Percentiles rank a stretch among this genome's conserved stretches.
Conservation (phyloP, 2,888 invertebrate species). For the Drosophila subquinaria region DNA sequence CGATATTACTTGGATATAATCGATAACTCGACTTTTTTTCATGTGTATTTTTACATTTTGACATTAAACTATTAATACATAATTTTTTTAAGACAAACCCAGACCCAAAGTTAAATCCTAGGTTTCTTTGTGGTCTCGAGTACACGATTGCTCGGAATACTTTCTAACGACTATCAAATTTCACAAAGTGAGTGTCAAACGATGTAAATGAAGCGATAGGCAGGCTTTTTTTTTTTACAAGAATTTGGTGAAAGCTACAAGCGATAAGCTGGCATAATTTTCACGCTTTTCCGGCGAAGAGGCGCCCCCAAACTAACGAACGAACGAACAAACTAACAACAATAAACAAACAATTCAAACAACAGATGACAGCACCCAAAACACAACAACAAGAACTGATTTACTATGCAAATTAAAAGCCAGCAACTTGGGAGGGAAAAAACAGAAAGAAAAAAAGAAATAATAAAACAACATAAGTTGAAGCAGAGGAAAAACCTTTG, state of each 20-base stretch:
- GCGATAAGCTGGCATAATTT: constrained; percentile 74
- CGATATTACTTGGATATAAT: too few species aligned
- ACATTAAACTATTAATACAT: too few species aligned
- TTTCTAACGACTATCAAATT: constrained; percentile 71
- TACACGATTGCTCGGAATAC: constrained; percentile 39
- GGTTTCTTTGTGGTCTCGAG: background rate
- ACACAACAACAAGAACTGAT: constrained; percentile 66
- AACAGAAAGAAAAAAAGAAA: constrained; percentile 8
- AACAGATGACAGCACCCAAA: constrained; percentile 27
- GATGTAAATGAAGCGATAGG: constrained; percentile 75
- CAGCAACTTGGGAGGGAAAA: constrained; percentile 31
- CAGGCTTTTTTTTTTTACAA: constrained; percentile 31
- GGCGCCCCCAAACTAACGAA: constrained; percentile 15
- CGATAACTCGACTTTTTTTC: too few species aligned
- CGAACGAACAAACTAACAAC: background rate
- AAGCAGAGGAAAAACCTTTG: constrained; percentile 57
- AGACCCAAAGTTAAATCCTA: constrained; percentile 1
- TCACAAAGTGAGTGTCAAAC: constrained; percentile 72
- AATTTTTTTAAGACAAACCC: background rate
- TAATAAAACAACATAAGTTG: constrained; percentile 14
- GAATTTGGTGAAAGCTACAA: constrained; percentile 69
- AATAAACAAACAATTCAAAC: constrained; percentile 10
- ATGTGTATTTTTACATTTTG: too few species aligned
- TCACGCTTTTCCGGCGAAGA: constrained; percentile 75
- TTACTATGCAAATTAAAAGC: constrained; percentile 79